Evolutionary conservation across 1,140 invertebrate genomes (phyloP), one percentile per base, ranked within the genome.

Genomic region (Trissolcus basalis): DNA sequence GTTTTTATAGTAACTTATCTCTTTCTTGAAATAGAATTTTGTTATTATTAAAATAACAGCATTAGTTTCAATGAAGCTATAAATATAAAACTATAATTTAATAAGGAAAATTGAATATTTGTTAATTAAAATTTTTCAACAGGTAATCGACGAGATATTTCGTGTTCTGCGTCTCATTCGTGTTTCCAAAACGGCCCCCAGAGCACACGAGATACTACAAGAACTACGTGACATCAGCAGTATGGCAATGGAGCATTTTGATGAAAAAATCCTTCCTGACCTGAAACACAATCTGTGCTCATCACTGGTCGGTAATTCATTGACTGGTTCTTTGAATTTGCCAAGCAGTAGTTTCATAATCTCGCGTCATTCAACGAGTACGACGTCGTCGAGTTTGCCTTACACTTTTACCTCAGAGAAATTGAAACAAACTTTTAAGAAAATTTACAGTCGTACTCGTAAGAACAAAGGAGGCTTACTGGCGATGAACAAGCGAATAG

Each of bases 161-260:
- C 89, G 91, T 65, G 93, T 97, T 0, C 87, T 97, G 15, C 86
- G 88, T 45, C 87, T 93, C 14, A 90, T 97, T 35, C 91, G 93
- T 70, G 89, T 90, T 11, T 91, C 91, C 8, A 90, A 90, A 56
- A 91, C 91, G 6, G 92, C 93, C 2, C 93, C 95, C 0, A 89
- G 94, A 12, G 92, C 95, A 0, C 94, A 96, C 82, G 96, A 97
- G 85, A 92, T 97, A 1, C 87, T 97, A 0, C 95, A 96, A 84
- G 96, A 97, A 83, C 81, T 97, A 0, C 87, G 96, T 0, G 96
- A 98, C 81, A 96, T 97, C 55, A 97, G 95, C 10, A 97, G 96
- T 19, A 98, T 98, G 96, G 96, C 96, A 0, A 98, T 97, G 90
- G 96, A 98, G 82, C 95, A 98, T 87, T 98, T 98, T 88, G 96